Evolutionary conservation across 2,113 vertebrate genomes (phyloP).

Genomic region (Rhea americana): DNA sequence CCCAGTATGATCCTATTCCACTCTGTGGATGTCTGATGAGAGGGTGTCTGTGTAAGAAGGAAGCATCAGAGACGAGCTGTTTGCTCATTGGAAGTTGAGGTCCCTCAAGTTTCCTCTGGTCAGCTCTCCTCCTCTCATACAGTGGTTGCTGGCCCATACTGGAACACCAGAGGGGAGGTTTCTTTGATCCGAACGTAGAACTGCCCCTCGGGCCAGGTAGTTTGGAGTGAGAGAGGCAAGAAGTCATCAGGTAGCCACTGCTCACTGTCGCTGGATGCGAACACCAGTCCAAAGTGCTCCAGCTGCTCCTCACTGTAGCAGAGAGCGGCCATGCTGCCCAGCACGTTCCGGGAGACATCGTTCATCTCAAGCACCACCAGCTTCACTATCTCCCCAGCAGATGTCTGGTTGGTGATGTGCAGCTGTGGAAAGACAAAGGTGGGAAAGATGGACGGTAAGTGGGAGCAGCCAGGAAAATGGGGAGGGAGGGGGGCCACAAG

Average conservation of each 20-base stretch:
- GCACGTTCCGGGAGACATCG: conserved; percentile 65
- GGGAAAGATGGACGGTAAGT: not conserved
- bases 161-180: conserved; percentile 84
- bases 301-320: conserved; percentile 83
- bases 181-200: conserved; percentile 88
- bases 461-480: not conserved
- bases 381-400: conserved; percentile 84
- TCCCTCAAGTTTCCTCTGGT: not conserved
- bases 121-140: conserved; percentile 75
- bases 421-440: conserved; percentile 75
- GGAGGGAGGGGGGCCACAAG: not conserved
- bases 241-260: conserved; percentile 88
- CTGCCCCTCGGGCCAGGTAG: conserved; percentile 79
- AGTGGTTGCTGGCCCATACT: conserved; percentile 83
- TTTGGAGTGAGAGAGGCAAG: conserved; percentile 84
- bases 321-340: conserved; percentile 63
- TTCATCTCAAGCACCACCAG: conserved; percentile 91
- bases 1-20: conserved; percentile 55
- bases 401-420: conserved; percentile 81
- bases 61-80: conserved; percentile 69
- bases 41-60: conserved; percentile 70
- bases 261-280: conserved; percentile 77
- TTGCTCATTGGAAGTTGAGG: conserved; percentile 39
- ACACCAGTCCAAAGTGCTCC: conserved; percentile 87
- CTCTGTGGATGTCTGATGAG: conserved; percentile 16